Conservation (phyloP, 2,797 vertebrate species). For the Darevskia nairensis region DNA sequence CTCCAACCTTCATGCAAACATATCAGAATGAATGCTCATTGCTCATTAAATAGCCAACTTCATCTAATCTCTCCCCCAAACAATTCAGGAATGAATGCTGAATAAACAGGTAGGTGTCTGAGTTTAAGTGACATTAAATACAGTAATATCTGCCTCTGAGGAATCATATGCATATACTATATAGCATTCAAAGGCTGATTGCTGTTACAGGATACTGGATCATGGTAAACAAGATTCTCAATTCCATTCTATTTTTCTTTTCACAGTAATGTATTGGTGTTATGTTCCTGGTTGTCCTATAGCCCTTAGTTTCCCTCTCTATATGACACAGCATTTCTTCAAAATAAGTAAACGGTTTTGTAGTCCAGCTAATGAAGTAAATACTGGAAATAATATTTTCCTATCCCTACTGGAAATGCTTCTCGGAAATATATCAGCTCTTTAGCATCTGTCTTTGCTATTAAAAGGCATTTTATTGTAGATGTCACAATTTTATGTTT, state of each 20-base stretch:
- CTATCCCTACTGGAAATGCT: neutral
- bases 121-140: no score
- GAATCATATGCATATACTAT: no score
- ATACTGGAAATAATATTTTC: neutral
- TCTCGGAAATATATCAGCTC: neutral
- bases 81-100: no score
- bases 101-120: no score
- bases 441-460: conserved; percentile 19
- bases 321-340: neutral
- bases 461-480: conserved; percentile 16
- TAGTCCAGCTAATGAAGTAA: neutral
- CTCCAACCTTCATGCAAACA: no score
- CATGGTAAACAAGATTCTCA: neutral
- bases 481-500: conserved; percentile 9
- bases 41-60: no score
- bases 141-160: no score
- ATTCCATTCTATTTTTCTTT: neutral
- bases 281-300: neutral
- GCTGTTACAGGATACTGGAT: no score
- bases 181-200: no score
- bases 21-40: no score
- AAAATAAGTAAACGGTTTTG: neutral
- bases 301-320: neutral
- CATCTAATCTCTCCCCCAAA: no score
- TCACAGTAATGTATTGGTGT: neutral